These are phyloP conservation scores for Cyaniris semiargus DNA, from an alignment of 2,888 invertebrate genomes.

Conservation along the genomic window DNA sequence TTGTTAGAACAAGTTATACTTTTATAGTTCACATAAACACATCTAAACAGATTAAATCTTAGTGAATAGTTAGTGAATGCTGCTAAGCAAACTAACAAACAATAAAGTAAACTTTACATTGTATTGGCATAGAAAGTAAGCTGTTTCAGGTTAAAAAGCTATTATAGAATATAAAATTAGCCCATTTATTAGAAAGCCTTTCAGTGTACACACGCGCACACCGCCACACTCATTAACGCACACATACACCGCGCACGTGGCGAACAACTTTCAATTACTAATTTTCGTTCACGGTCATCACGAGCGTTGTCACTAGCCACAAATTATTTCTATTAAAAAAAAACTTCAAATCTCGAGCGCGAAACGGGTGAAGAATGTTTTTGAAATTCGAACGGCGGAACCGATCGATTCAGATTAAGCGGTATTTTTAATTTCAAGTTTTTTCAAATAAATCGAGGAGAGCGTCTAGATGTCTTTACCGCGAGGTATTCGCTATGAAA, in stretches of 20 bases:
- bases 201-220: conserved; percentile 63
- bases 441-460: conserved; percentile 56
- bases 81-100: neutral
- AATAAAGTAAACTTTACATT: neutral
- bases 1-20: too few relatives aligned
- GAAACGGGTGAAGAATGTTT: conserved; percentile 69
- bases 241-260: conserved; percentile 74
- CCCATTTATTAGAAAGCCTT: conserved; percentile 8
- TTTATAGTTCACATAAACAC: neutral
- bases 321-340: conserved; percentile 44
- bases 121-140: neutral
- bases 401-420: conserved; percentile 59
- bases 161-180: neutral
- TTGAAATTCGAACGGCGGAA: conserved; percentile 52
- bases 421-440: conserved; percentile 34
- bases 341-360: conserved; percentile 56
- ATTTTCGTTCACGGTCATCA: conserved; percentile 48
- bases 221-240: conserved; percentile 67
- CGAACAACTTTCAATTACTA: conserved; percentile 47
- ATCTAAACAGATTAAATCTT: neutral
- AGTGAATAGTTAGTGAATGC: neutral
- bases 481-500: conserved; percentile 81
- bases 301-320: conserved; percentile 48
- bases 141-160: neutral
- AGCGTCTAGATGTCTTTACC: conserved; percentile 77